Base-by-base conservation (phyloP, 2,888 invertebrate genomes). In the Calameuta pallipes region DNA sequence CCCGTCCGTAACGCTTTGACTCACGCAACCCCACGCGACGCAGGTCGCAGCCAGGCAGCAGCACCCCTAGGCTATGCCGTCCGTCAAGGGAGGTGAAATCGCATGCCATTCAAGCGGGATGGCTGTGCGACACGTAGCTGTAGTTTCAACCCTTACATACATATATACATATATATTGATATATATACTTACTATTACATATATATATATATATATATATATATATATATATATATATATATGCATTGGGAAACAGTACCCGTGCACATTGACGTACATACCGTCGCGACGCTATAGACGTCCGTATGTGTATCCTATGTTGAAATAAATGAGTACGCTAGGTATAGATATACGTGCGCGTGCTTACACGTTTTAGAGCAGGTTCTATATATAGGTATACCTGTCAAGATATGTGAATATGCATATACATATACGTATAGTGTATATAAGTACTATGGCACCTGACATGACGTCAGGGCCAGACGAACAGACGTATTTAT, bases 31-130 rank as follows among this genome's bases (percentile, higher is more conserved):
- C 78, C 75, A 34, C 69, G 70, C 30, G 41, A 73, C 37, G 34
- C 75, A 78, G 70, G 70, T 70, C 75, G 56, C 71, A 33, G 56
- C 75, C 74, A 70, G 41, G 78, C 70, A 75, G 78, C 70, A 75
- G 75, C 76, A 74, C 75, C 78, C 70, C 70, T 33, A 33, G 70
- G 70, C 70, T 70, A n/a, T 70, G 15, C 70, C 34, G 69, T 33
- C 69, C 78, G 78, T 73, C 75, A 75, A 70, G 78, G 41, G 75
- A 71, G 78, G 78, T 78, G 78, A 78, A 78, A 78, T 78, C 76
- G 78, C 78, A 78, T 75, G 78, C 78, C 78, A 78, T 78, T 78
- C 78, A 78, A 68, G 33, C 75, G 41, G 75, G 78, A 78, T 78
- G 75, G 78, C 78, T 78, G 71, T 37, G 75, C 78, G 75, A 75